Conservation (phyloP, 2,113 vertebrate species). For the Empidonax alnorum region DNA sequence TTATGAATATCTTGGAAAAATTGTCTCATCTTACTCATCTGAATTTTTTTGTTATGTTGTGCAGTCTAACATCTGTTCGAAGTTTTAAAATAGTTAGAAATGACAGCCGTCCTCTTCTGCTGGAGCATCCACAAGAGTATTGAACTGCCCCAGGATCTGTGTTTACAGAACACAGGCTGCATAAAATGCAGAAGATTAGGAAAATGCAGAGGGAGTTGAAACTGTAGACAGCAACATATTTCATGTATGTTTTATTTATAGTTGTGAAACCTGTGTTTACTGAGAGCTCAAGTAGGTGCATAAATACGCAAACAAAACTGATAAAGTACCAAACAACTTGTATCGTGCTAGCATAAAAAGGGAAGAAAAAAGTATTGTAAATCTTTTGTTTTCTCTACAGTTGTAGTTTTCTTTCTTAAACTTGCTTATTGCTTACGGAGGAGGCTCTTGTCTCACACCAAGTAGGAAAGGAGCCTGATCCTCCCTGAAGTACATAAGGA, state of each 20-base stretch:
- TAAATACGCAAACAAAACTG: background rate
- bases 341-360: background rate
- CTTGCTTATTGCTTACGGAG: background rate
- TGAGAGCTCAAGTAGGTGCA: background rate
- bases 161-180: constrained; percentile 1
- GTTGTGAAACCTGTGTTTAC: background rate
- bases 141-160: background rate
- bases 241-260: constrained; percentile 18
- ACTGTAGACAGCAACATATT: background rate
- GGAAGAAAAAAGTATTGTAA: background rate
- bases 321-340: background rate
- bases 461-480: background rate
- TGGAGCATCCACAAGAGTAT: background rate
- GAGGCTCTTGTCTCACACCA: background rate
- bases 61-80: constrained; percentile 16
- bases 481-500: background rate
- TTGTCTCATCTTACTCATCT: background rate
- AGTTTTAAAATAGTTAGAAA: constrained; percentile 26
- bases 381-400: background rate
- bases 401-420: background rate
- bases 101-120: constrained; percentile 12
- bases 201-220: background rate
- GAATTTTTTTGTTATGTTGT: background rate
- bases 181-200: background rate
- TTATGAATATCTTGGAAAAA: background rate